Base-by-base conservation (phyloP, 2,888 invertebrate genomes). In the Notodonta ziczac region DNA sequence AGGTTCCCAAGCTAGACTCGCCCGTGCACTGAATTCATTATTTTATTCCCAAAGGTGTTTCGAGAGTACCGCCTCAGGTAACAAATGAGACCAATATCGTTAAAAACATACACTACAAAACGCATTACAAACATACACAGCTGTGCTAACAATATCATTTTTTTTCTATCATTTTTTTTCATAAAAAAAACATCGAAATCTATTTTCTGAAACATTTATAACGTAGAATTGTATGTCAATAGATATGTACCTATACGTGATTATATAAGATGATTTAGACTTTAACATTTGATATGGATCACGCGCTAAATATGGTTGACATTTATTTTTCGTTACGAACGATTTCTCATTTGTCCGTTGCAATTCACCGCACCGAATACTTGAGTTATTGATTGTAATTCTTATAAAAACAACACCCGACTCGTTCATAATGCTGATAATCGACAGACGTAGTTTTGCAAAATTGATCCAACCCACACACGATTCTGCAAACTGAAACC, bases 81-180 rank as follows among this genome's bases (percentile, higher is more conserved):
- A 56, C 70, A 69, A 71, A 60, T 61, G 61, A 55, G 42, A 71
- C 52, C 54, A 59, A 61, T 57, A 52, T 24, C 66, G 44, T 66
- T 69, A 69, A 66, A 69, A 69, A 50, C n/a, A 55, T 44, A 54
- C 71, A 76, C 71, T 77, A 78, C 76, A 82, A 80, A 79, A 84
- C 77, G 73, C 77, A 74, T 72, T 69, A 66, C 76, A 62, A 73
- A 73, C 58, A 57, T 57, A 74, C 71, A 80, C 88, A 90, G 90
- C 89, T 89, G 89, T 83, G 75, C 81, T 73, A 85, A 84, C 81
- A 81, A 61, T n/a, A n/a, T n/a, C n/a, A n/a, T n/a, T n/a, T n/a
- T n/a, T n/a, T n/a, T n/a, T n/a, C n/a, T n/a, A n/a, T n/a, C n/a
- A n/a, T n/a, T n/a, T n/a, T n/a, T n/a, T n/a, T n/a, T n/a, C n/a